Evolutionary conservation across 2,797 vertebrate species (phyloP).

Genomic region (Enteromius argenteus): DNA sequence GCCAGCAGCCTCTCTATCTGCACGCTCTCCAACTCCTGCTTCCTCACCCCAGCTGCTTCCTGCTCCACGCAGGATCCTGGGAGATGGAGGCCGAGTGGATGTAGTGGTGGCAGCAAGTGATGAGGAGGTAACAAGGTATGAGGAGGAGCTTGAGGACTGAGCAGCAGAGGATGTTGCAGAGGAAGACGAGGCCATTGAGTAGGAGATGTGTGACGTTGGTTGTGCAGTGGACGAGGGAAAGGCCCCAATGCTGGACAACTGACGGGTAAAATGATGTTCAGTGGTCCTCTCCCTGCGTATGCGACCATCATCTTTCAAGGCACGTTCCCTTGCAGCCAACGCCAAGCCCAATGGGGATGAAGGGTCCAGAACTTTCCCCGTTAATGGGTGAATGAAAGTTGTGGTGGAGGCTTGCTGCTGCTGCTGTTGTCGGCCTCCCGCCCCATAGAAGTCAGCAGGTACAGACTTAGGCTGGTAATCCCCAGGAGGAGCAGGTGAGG

Average conservation of each 20-base stretch:
- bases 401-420: conserved; percentile 65
- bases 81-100: conserved; percentile 77
- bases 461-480: conserved; percentile 85
- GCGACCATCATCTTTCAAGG: conserved; percentile 84
- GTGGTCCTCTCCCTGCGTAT: conserved; percentile 73
- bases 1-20: conserved; percentile 76
- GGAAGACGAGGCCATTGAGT: conserved; percentile 63
- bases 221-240: conserved; percentile 70
- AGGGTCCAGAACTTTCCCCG: conserved; percentile 91
- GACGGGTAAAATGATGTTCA: conserved; percentile 79
- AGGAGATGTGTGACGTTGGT: conserved; percentile 69
- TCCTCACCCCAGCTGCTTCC: conserved; percentile 75
- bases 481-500: conserved; percentile 69
- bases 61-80: conserved; percentile 76
- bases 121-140: conserved; percentile 81
- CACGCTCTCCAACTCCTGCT: conserved; percentile 67
- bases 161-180: conserved; percentile 66
- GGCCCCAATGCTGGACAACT: conserved; percentile 74
- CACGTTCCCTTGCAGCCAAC: conserved; percentile 88
- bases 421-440: conserved; percentile 70
- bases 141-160: conserved; percentile 77
- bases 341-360: conserved; percentile 89
- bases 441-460: conserved; percentile 80
- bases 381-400: conserved; percentile 91
- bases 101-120: conserved; percentile 81